Evolutionary conservation across 2,113 vertebrate genomes (phyloP).

Genomic region (Stegastes partitus): DNA sequence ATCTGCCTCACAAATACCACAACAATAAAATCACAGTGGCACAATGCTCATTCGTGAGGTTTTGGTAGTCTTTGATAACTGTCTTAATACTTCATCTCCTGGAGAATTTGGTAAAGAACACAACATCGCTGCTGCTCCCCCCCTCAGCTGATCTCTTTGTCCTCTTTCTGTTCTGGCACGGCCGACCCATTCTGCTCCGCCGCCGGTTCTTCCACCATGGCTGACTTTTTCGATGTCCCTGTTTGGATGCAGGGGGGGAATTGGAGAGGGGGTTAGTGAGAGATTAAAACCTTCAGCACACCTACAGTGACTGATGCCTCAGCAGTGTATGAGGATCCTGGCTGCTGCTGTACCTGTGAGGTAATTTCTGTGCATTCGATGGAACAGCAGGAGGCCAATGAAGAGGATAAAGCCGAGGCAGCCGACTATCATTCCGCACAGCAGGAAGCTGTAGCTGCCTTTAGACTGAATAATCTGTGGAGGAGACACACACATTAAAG

Average conservation of each 20-base stretch:
- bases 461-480: slow-evolving; percentile 90
- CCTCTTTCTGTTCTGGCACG: slow-evolving; percentile 55
- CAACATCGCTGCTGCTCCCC: background rate
- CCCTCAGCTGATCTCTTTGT: slow-evolving; percentile 56
- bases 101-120: slow-evolving; percentile 12
- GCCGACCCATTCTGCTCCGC: slow-evolving; percentile 53
- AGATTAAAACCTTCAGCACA: slow-evolving; percentile 12
- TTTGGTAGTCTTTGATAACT: slow-evolving; percentile 28
- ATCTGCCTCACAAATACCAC: slow-evolving; percentile 9
- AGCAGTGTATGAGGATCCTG: background rate
- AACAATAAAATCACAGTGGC: background rate
- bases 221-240: slow-evolving; percentile 79
- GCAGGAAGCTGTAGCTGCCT: slow-evolving; percentile 95
- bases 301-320: background rate
- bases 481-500: slow-evolving; percentile 41
- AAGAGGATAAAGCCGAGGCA: slow-evolving; percentile 91
- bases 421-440: slow-evolving; percentile 92
- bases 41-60: background rate
- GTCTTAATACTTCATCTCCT: slow-evolving; percentile 12
- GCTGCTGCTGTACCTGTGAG: slow-evolving; percentile 86
- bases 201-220: slow-evolving; percentile 76
- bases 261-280: background rate
- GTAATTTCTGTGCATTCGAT: slow-evolving; percentile 89
- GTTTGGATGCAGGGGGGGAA: slow-evolving; percentile 17
- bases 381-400: slow-evolving; percentile 90